Percentiles rank a stretch among this genome's conserved stretches.
Conservation (phyloP, 1,140 invertebrate species). For the Panulirus ornatus region DNA sequence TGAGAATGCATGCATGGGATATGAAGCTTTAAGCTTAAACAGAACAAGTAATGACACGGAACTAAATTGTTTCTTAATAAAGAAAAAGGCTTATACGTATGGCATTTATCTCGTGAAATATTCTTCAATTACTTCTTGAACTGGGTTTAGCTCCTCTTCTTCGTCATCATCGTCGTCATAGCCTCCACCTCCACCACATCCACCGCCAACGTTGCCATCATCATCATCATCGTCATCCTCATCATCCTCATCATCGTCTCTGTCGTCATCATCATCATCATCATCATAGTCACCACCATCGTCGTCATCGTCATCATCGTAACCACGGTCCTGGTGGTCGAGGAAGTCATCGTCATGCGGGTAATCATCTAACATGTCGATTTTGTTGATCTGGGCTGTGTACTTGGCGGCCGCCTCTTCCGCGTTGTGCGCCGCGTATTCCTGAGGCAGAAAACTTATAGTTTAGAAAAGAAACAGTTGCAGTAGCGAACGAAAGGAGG, state of each 20-base stretch:
- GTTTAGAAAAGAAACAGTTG: too few species aligned
- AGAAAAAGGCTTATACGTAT: too few species aligned
- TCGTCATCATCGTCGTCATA: constrained; percentile 41
- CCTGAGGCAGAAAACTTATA: too few species aligned
- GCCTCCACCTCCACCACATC: neutral
- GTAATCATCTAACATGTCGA: constrained; percentile 49
- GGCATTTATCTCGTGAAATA: constrained; percentile 36
- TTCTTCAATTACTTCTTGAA: constrained; percentile 32
- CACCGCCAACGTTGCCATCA: constrained; percentile 3
- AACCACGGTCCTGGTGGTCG: neutral
- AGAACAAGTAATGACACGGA: too few species aligned
- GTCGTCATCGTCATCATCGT: constrained; percentile 4
- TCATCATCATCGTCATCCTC: constrained; percentile 11
- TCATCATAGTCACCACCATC: constrained; percentile 19
- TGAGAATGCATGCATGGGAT: too few species aligned
- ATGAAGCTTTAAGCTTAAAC: too few species aligned
- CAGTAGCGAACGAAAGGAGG: too few species aligned
- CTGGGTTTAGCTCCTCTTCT: neutral
- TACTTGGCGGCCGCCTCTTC: constrained; percentile 28
- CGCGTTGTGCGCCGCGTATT: neutral
- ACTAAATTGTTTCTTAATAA: too few species aligned
- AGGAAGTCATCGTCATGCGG: constrained; percentile 24
- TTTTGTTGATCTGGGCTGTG: constrained; percentile 31
- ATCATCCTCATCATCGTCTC: constrained; percentile 35
- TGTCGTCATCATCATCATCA: constrained; percentile 34